Base-by-base conservation (phyloP, 2,113 vertebrate species). In the Notarius quadriscutis region DNA sequence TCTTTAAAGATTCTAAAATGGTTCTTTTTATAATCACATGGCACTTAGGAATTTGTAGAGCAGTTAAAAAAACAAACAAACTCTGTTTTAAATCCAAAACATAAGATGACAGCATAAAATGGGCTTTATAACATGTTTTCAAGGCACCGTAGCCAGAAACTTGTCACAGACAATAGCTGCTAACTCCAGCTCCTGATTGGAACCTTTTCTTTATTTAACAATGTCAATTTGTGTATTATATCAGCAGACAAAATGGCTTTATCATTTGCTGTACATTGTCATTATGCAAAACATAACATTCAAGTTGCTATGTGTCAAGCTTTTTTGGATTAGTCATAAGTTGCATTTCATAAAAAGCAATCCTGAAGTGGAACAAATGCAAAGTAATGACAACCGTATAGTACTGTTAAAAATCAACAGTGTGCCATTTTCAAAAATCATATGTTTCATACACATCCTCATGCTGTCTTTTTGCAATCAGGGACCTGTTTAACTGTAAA, bases 281-380 rank as follows among this genome's bases (percentile, higher is more conserved):
- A 84, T 84, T 84, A 84, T 55, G 83, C 51, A 84, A 84, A 84
- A 57, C 51, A 83, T 57, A 69, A 30, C 30, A 71, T 55, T 55
- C 51, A 71, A 84, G 50, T 27, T 34, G 51, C 17, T 48, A 11
- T 55, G 27, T 84, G 50, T 84, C 83, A 84, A 72, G 18, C 51
- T 82, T 82, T 30, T 82, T 71, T 72, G 65, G 25, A 57, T 79
- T 55, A 79, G 25, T 30, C 25, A 57, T 55, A 79, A 57, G 77
- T 79, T 79, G 30, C 50, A 27, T 79, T 57, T 79, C 53, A 57
- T 55, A 79, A 30, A 79, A 79, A 55, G 15, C 7, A 18, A 79
- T 55, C 17, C n/a, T 79, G 77, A 79, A 79, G 27, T 78, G 50
- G 25, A 78, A 27, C 25, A 78, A 55, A 57, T 51, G 20, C 74